These are phyloP conservation scores for Plectropomus leopardus DNA, from an alignment of 2,113 vertebrate species.

Conservation along the genomic window DNA sequence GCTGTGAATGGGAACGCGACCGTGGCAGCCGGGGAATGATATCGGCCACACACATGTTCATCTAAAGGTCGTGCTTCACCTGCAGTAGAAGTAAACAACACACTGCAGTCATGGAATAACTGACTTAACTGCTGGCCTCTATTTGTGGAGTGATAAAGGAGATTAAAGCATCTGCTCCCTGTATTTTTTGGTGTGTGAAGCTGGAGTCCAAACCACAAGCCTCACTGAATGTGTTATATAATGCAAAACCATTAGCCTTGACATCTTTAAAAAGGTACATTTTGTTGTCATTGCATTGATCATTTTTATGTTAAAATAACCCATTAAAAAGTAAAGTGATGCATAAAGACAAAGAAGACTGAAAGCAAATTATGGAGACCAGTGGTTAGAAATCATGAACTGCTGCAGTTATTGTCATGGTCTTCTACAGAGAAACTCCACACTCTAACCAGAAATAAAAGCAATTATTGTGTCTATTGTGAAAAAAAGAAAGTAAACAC, in stretches of 20 bases:
- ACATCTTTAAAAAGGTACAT: conserved; percentile 1
- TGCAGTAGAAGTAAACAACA: conserved; percentile 47
- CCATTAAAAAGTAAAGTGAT: background rate
- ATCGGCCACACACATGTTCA: conserved; percentile 22
- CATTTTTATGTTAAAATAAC: background rate
- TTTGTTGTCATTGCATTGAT: background rate
- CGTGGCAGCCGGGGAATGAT: conserved; percentile 19
- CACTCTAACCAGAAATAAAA: background rate
- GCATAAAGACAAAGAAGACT: background rate
- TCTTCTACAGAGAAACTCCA: background rate
- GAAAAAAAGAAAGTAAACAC: background rate
- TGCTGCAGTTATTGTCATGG: background rate
- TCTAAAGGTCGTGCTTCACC: conserved; percentile 39
- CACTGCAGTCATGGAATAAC: conserved; percentile 26
- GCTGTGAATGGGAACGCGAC: conserved; percentile 47
- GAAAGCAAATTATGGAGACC: background rate
- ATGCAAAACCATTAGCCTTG: background rate
- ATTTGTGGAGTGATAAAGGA: conserved; percentile 21
- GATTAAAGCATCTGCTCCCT: conserved; percentile 31
- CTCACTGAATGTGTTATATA: conserved; percentile 20
- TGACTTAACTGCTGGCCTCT: conserved; percentile 21
- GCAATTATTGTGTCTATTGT: background rate
- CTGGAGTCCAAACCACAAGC: background rate
- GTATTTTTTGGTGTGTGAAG: conserved; percentile 1
- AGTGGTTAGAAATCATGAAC: background rate